Base-by-base conservation (phyloP, 2,888 invertebrate species). In the Silvanus unidentatus region DNA sequence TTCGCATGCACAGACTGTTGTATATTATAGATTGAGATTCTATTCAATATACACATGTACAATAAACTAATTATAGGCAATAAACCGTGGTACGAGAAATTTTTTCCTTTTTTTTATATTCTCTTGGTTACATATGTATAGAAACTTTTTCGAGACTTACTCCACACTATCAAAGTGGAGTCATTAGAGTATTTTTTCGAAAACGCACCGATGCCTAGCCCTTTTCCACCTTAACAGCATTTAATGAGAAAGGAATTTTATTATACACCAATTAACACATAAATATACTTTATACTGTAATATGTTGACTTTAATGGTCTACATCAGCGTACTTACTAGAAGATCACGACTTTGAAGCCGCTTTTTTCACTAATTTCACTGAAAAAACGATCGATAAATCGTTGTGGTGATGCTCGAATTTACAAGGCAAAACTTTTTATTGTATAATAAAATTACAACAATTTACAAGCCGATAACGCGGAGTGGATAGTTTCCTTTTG, bases 191-290 rank as follows among this genome's bases (percentile, higher is more conserved):
- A 11, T 32, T 11, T n/a, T 32, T 28, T 28, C n/a, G 22, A 22
- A 22, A 32, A 32, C 28, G 10, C 28, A 28, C 3, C 12, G 5
- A 11, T 5, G 32, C 12, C 12, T 3, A 32, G n/a, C n/a, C 32
- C 12, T 11, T 32, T 32, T 32, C 12, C 10, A 8, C 3, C n/a
- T 32, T 9, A n/a, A 11, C n/a, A 28, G 10, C 10, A 28, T 32
- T 32, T n/a, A 32, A 32, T 11, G 32, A 32, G 32, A 8, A 11
- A 32, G 32, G 22, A 3, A 22, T 32, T 32, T 32, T 32, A 32
- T 32, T 11, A 32, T 11, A 32, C 32, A 32, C 32, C 32, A 32
- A 32, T 32, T 32, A 32, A 32, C 32, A 32, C 32, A 32, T 32
- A 32, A 32, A 32, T 32, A 11, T 32, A 9, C 32, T 9, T 32